These are phyloP conservation scores for Anas capensis DNA, from an alignment of 2,797 vertebrate species.

Conservation along the genomic window DNA sequence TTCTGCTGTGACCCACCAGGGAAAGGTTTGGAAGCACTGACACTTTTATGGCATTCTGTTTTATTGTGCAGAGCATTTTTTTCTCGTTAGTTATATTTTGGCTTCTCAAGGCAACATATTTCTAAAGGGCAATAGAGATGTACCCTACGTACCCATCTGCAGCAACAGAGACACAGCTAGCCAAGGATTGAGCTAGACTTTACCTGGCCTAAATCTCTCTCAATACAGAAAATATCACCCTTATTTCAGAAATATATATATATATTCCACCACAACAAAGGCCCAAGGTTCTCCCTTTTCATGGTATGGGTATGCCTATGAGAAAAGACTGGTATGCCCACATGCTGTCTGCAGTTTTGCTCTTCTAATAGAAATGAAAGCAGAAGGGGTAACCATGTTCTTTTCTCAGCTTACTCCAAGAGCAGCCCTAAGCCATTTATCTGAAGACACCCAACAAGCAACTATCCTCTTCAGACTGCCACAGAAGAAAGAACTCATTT, in stretches of 20 bases:
- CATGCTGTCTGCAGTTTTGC: not conserved
- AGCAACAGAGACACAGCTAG: not conserved
- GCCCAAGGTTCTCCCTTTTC: not conserved
- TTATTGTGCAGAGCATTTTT: slow-evolving; percentile 61
- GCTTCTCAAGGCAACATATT: slow-evolving; percentile 39
- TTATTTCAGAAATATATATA: not conserved
- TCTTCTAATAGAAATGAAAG: not conserved
- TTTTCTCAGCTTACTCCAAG: not conserved
- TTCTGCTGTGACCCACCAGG: slow-evolving; percentile 67
- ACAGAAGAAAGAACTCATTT: accelerated
- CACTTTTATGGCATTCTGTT: slow-evolving; percentile 62
- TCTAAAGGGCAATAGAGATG: slow-evolving; percentile 35
- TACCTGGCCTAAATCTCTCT: slow-evolving; percentile 3
- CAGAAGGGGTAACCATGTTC: not conserved
- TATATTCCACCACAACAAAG: not conserved
- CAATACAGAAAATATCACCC: not conserved
- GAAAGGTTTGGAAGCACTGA: slow-evolving; percentile 65
- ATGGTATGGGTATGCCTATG: not conserved
- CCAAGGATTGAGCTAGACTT: not conserved
- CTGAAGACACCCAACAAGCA: not conserved
- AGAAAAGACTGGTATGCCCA: not conserved
- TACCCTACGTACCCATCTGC: not conserved
- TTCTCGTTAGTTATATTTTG: slow-evolving; percentile 57
- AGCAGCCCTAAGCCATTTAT: not conserved
- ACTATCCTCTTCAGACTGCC: not conserved